phyloP scores from a whole-genome alignment of 2,888 invertebrate species.

The Ormia ochracea region DNA sequence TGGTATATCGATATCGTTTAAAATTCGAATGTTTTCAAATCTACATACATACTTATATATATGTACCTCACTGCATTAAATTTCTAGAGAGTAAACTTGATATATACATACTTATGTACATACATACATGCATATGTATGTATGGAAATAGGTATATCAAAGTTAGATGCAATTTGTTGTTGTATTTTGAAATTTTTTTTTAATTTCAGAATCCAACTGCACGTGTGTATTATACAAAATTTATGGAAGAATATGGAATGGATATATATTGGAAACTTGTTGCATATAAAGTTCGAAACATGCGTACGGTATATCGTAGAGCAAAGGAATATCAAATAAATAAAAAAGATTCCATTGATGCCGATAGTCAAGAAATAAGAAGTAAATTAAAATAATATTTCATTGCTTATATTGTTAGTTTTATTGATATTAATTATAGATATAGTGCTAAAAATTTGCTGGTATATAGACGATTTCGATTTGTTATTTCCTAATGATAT shows the following conservation, averaged over 20 bases:
- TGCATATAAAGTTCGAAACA: conserved; percentile 33
- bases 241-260: conserved; percentile 28
- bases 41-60: too few species aligned
- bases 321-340: conserved; percentile 43
- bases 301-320: conserved; percentile 34
- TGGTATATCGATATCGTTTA: too few species aligned
- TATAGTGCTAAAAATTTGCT: conserved; percentile 29
- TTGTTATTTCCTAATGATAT: conserved; percentile 24
- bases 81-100: too few species aligned
- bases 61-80: too few species aligned
- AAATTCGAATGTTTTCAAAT: too few species aligned
- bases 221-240: conserved; percentile 28
- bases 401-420: neutral
- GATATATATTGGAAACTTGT: conserved; percentile 33
- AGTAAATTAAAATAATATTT: neutral
- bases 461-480: conserved; percentile 48
- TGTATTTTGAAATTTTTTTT: too few species aligned
- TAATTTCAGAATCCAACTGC: conserved; percentile 34
- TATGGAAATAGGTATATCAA: neutral
- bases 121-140: neutral
- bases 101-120: neutral
- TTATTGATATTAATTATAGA: neutral
- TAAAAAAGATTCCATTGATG: neutral
- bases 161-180: too few species aligned
- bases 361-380: neutral